Conservation (phyloP, 2,797 vertebrate genomes). For the Peromyscus aztecus region DNA sequence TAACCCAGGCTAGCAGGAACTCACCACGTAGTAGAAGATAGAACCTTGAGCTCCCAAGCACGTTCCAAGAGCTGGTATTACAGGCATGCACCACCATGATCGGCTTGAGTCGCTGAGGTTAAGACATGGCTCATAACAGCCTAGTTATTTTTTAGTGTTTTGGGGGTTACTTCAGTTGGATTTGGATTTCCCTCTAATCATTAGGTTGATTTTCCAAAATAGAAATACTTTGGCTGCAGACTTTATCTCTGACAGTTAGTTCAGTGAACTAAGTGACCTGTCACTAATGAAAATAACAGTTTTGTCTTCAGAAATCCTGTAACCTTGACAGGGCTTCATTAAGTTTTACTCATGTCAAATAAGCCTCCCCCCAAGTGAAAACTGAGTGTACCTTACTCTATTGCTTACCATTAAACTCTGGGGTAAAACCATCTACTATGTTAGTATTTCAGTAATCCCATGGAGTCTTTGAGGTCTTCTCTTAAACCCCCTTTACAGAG, state of each 20-base stretch:
- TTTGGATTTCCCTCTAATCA: slow-evolving; percentile 36
- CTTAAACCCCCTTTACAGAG: slow-evolving; percentile 28
- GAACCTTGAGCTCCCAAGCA: too few species aligned
- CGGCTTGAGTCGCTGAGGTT: slow-evolving; percentile 30
- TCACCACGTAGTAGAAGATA: background rate
- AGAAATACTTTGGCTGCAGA: background rate
- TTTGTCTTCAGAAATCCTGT: slow-evolving; percentile 23
- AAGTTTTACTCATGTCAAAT: slow-evolving; percentile 36
- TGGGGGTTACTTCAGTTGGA: background rate
- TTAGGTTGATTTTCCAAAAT: slow-evolving; percentile 16
- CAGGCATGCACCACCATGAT: background rate
- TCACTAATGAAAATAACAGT: background rate
- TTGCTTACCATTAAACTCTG: slow-evolving; percentile 40
- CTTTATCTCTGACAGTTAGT: background rate
- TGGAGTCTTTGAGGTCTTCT: slow-evolving; percentile 21
- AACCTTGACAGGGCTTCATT: background rate
- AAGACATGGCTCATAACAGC: slow-evolving; percentile 21
- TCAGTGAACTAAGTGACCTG: background rate
- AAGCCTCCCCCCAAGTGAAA: slow-evolving; percentile 47
- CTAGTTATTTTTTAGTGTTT: background rate
- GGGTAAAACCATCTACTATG: background rate
- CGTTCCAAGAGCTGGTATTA: background rate
- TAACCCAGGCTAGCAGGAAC: background rate
- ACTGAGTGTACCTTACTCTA: slow-evolving; percentile 20
- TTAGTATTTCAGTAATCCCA: slow-evolving; percentile 52